A percentile compares a stretch with the other conserved stretches of the same genome.
These are phyloP conservation scores for Toxotes chatareus DNA, from an alignment of 2,113 vertebrate genomes.

Conservation along the genomic window DNA sequence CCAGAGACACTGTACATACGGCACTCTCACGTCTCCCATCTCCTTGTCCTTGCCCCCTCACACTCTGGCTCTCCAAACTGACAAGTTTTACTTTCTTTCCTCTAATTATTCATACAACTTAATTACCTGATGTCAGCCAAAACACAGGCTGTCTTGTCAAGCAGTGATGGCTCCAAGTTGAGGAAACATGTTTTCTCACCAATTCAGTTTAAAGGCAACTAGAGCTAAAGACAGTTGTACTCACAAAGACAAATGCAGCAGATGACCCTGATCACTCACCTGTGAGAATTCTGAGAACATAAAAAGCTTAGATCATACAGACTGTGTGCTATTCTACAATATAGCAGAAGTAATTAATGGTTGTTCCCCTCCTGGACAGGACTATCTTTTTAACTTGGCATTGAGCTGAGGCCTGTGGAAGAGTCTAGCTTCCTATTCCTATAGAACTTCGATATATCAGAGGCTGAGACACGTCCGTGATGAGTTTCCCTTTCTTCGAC, in stretches of 20 bases:
- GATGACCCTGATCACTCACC: not conserved
- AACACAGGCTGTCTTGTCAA: conserved; percentile 44
- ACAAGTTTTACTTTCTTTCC: conserved; percentile 45
- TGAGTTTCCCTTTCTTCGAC: conserved; percentile 6
- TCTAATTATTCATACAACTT: conserved; percentile 51
- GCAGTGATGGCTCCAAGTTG: conserved; percentile 11
- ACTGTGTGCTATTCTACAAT: conserved; percentile 19
- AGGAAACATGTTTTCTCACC: conserved; percentile 38
- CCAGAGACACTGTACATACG: conserved; percentile 39
- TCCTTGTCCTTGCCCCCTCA: conserved; percentile 38
- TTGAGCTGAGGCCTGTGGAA: conserved; percentile 9
- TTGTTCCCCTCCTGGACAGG: not conserved
- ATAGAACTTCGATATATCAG: conserved; percentile 57
- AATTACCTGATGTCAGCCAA: conserved; percentile 53
- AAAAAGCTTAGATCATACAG: conserved; percentile 2
- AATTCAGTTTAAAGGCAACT: conserved; percentile 3
- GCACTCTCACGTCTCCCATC: conserved; percentile 51
- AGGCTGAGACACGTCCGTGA: conserved; percentile 37
- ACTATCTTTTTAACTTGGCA: conserved; percentile 62
- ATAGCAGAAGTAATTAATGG: conserved; percentile 15
- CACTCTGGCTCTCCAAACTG: conserved; percentile 15
- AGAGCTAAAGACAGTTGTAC: conserved; percentile 9
- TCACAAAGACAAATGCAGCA: conserved; percentile 32
- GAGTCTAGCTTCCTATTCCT: conserved; percentile 54
- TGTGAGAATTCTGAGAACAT: conserved; percentile 17